phyloP scores from a whole-genome alignment of 2,113 vertebrate species.

The Capra hircus region DNA sequence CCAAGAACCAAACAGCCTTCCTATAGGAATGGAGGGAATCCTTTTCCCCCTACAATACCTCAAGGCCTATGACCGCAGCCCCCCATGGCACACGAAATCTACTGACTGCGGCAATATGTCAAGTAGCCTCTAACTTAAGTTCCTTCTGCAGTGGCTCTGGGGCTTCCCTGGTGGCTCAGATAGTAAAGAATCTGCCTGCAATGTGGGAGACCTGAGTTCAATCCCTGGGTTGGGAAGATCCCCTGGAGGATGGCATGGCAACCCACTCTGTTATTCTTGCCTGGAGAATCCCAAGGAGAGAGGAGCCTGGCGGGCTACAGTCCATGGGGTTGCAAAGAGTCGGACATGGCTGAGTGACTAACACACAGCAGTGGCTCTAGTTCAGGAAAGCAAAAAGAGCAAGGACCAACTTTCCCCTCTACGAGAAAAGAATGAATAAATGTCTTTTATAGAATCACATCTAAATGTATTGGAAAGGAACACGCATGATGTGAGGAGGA shows the following conservation, averaged over 20 bases:
- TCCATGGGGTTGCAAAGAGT: background rate
- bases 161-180: background rate
- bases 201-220: background rate
- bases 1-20: background rate
- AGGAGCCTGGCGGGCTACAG: background rate
- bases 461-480: background rate
- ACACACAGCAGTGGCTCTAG: background rate
- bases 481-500: background rate
- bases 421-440: background rate
- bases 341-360: background rate
- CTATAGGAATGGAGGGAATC: background rate
- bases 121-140: background rate
- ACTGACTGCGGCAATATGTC: background rate
- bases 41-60: background rate
- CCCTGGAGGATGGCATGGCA: background rate
- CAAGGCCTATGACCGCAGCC: background rate
- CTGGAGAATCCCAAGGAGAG: background rate
- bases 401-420: background rate
- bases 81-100: rapidly evolving
- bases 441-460: background rate
- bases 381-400: background rate
- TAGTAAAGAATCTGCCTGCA: background rate
- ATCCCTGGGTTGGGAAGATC: background rate
- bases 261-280: background rate
- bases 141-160: background rate